Conservation (phyloP, 1,140 invertebrate genomes). For the Anastatus disparis region DNA sequence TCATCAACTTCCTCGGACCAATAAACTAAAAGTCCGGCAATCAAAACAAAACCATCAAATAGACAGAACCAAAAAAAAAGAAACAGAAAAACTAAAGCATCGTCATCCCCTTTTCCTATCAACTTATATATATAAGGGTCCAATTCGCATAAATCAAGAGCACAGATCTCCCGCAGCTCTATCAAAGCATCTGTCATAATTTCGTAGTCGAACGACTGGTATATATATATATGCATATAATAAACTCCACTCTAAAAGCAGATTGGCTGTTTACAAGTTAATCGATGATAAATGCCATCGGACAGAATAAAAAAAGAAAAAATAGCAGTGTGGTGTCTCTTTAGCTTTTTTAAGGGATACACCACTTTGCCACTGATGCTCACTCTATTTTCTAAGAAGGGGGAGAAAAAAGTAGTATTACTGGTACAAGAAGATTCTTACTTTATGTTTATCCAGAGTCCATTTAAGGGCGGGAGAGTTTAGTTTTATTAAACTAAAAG, state of each 20-base stretch:
- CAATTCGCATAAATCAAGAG: conserved; percentile 11
- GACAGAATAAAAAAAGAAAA: conserved; percentile 23
- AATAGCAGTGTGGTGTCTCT: too few species aligned
- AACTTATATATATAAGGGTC: not conserved
- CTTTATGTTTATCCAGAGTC: too few species aligned
- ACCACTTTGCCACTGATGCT: too few species aligned
- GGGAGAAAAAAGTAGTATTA: too few species aligned
- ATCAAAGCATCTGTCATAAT: conserved; percentile 38
- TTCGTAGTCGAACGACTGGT: not conserved
- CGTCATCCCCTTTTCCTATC: not conserved
- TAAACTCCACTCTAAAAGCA: not conserved
- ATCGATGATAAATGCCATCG: conserved; percentile 57
- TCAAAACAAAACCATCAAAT: conserved; percentile 9
- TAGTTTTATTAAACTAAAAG: too few species aligned
- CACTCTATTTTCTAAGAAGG: too few species aligned
- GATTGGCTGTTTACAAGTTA: conserved; percentile 46
- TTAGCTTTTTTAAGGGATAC: too few species aligned
- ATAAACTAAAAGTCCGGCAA: not conserved
- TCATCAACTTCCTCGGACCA: not conserved
- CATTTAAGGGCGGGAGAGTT: conserved; percentile 55
- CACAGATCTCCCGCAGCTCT: conserved; percentile 7
- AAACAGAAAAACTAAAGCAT: too few species aligned
- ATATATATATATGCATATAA: too few species aligned
- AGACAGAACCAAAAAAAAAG: too few species aligned
- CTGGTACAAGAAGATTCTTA: too few species aligned